phyloP scores from a whole-genome alignment of 1,140 invertebrate genomes.

The Anadara kagoshimensis region DNA sequence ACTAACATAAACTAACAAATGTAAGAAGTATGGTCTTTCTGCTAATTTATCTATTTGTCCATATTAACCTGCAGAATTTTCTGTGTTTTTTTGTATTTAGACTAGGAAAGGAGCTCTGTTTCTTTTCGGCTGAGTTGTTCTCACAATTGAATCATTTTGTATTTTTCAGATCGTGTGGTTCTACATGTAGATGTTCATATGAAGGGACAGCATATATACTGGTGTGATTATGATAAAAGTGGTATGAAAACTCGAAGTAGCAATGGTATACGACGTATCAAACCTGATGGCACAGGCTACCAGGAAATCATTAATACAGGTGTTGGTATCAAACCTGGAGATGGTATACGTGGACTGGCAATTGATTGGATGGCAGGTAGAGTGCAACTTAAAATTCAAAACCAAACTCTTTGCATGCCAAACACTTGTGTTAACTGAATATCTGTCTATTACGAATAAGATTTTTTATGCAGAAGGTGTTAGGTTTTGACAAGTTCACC shows the following conservation, averaged over 20 bases:
- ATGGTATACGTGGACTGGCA: constrained; percentile 91
- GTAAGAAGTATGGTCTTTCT: no score
- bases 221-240: constrained; percentile 92
- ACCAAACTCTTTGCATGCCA: no score
- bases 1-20: no score
- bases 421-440: no score
- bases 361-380: constrained; percentile 95
- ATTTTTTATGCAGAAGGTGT: not conserved
- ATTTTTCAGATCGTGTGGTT: constrained; percentile 46
- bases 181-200: constrained; percentile 84
- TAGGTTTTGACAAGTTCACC: not conserved
- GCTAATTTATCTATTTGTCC: no score
- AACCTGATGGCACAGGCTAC: constrained; percentile 85
- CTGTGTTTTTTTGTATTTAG: no score
- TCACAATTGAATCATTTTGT: not conserved
- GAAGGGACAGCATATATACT: constrained; percentile 94
- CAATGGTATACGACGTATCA: constrained; percentile 89
- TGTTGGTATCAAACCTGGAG: constrained; percentile 86
- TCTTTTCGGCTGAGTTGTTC: no score
- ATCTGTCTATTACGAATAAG: no score
- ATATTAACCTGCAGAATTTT: no score
- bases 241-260: constrained; percentile 79
- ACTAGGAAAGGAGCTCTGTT: no score
- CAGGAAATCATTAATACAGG: constrained; percentile 88
- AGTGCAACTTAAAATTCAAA: not conserved